Percentiles rank a stretch among this genome's conserved stretches.
Conservation (phyloP, 2,888 invertebrate genomes). For the Eurois occulta region DNA sequence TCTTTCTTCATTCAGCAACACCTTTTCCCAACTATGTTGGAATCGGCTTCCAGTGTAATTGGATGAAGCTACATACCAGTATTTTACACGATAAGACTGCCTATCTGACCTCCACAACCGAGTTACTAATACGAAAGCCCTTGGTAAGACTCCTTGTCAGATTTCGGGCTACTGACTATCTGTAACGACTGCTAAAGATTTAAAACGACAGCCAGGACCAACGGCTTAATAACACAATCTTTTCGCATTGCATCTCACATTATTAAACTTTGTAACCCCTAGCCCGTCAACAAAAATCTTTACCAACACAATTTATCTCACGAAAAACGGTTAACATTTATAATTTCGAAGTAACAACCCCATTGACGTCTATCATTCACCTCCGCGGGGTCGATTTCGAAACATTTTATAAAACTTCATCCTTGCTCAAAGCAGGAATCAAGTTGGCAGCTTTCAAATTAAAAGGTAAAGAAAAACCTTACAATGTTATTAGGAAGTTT, state of each 20-base stretch:
- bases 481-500: conserved; percentile 25
- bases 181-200: not conserved
- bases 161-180: not conserved
- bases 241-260: not conserved
- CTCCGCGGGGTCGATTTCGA: conserved; percentile 41
- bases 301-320: not conserved
- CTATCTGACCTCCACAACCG: not conserved
- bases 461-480: conserved; percentile 44
- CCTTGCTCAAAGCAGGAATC: conserved; percentile 38
- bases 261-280: not conserved
- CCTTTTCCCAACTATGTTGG: not conserved
- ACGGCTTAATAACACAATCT: not conserved
- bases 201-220: not conserved
- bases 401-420: conserved; percentile 56
- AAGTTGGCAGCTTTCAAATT: conserved; percentile 54
- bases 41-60: not conserved
- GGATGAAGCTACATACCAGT: not conserved
- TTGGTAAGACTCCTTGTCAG: not conserved
- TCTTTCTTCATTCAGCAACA: too few species aligned
- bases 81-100: not conserved
- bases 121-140: not conserved
- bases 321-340: conserved; percentile 9
- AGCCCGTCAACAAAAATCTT: not conserved
- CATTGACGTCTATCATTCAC: conserved; percentile 30
- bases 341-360: conserved; percentile 35